Evolutionary conservation across 2,113 vertebrate species (phyloP).

Genomic region (Mystacornis crossleyi): DNA sequence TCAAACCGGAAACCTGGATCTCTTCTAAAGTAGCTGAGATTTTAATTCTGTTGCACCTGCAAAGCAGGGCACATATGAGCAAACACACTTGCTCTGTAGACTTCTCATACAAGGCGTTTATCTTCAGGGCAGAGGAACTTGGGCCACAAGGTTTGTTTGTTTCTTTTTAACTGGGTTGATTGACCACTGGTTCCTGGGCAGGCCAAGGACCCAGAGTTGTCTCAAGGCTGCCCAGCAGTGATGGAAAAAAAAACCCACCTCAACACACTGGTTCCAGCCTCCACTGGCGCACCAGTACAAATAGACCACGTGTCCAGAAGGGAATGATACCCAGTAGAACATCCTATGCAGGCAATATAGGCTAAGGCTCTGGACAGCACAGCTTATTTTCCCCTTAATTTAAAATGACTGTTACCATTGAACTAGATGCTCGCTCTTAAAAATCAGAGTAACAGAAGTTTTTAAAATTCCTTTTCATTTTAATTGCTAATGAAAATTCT

Average conservation of each 20-base stretch:
- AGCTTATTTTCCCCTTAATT: neutral
- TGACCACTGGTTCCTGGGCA: neutral
- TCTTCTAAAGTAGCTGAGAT: neutral
- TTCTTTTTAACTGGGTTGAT: neutral
- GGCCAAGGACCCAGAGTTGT: neutral
- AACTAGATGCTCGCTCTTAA: neutral
- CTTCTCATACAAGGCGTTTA: neutral
- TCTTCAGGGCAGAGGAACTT: neutral
- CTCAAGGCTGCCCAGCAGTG: neutral
- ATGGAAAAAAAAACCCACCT: neutral
- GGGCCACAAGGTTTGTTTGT: neutral
- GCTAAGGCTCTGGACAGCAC: neutral
- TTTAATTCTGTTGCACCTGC: neutral
- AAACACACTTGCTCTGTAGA: neutral
- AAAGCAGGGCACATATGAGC: neutral
- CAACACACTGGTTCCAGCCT: neutral
- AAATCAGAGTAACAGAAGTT: neutral
- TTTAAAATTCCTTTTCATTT: neutral
- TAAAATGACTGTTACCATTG: neutral
- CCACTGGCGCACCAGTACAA: neutral
- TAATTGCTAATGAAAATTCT: neutral
- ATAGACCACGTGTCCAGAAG: neutral
- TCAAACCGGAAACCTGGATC: neutral
- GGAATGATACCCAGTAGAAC: neutral
- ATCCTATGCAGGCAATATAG: neutral